Conservation (phyloP, 1,140 invertebrate genomes). For the Eubasilissa regina region DNA sequence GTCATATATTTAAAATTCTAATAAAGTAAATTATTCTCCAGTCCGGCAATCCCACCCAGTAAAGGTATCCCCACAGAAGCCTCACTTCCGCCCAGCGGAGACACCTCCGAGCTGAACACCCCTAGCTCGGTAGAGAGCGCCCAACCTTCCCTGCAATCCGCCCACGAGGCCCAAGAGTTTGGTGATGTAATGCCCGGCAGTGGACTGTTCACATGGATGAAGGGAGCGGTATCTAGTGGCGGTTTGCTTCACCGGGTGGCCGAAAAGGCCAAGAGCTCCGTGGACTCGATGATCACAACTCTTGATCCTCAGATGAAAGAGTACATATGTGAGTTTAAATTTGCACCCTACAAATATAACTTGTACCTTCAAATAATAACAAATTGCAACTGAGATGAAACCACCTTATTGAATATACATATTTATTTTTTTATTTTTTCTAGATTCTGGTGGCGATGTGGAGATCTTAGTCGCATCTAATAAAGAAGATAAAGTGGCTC, state of each 20-base stretch:
- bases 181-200: conserved; percentile 71
- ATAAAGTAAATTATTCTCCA: conserved; percentile 58
- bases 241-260: conserved; percentile 70
- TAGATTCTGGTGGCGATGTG: conserved; percentile 85
- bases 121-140: conserved; percentile 60
- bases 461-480: conserved; percentile 84
- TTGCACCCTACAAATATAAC: conserved; percentile 10
- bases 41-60: conserved; percentile 74
- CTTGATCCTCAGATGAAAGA: conserved; percentile 93
- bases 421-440: conserved; percentile 62
- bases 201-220: conserved; percentile 74
- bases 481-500: conserved; percentile 83
- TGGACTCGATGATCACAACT: conserved; percentile 90
- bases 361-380: too few species aligned
- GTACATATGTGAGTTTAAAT: conserved; percentile 81
- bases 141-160: conserved; percentile 51
- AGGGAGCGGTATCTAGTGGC: conserved; percentile 71
- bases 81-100: conserved; percentile 66
- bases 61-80: conserved; percentile 72
- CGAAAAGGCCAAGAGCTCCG: conserved; percentile 87
- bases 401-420: too few species aligned
- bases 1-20: background rate
- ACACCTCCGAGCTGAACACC: conserved; percentile 65
- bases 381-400: too few species aligned
- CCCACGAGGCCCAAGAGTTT: conserved; percentile 59